Evolutionary conservation across 2,797 vertebrate species (phyloP).

Genomic region (Scleropages formosus): DNA sequence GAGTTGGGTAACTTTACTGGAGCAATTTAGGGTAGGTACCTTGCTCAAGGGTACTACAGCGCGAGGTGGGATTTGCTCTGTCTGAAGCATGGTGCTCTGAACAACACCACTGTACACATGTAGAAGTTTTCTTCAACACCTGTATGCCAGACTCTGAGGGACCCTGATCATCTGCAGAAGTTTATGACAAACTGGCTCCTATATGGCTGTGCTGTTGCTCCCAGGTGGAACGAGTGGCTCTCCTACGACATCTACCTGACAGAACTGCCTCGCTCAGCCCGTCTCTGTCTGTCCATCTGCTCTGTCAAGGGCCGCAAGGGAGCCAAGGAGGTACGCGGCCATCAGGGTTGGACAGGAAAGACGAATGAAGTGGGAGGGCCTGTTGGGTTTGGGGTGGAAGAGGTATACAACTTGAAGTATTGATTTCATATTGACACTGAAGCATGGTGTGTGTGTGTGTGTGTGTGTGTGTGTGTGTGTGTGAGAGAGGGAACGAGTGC

Average conservation of each 20-base stretch:
- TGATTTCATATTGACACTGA: no score
- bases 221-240: constrained; percentile 62
- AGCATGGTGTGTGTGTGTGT: neutral
- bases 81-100: no score
- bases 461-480: constrained; percentile 14
- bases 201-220: constrained; percentile 21
- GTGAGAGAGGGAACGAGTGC: no score
- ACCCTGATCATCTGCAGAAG: neutral
- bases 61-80: no score
- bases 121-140: neutral
- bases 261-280: constrained; percentile 52
- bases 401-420: no score
- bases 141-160: neutral
- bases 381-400: neutral
- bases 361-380: no score
- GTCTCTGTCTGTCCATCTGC: constrained; percentile 62
- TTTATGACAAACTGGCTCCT: neutral
- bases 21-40: no score
- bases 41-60: no score
- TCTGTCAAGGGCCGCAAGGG: constrained; percentile 57
- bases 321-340: constrained; percentile 48
- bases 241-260: constrained; percentile 56
- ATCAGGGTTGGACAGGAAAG: neutral
- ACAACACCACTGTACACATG: neutral
- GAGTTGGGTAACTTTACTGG: no score